Base-by-base conservation (phyloP, 2,797 vertebrate species). In the Sebastes wilsoni region DNA sequence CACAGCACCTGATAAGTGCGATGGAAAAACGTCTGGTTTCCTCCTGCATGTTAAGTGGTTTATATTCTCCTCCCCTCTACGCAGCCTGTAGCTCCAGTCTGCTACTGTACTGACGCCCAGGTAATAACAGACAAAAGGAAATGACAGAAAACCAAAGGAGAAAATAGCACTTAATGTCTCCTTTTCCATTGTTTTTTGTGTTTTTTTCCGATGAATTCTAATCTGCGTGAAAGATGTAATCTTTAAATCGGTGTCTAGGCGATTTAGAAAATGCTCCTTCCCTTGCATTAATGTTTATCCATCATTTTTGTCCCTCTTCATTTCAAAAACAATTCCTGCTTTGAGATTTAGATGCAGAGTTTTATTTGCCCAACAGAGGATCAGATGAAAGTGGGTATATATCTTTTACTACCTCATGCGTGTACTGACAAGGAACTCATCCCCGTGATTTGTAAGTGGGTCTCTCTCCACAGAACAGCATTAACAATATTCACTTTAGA, bases 1-100 rank as follows among this genome's bases (percentile, higher is more conserved):
- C 96, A 89, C 97, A 97, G 94, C 92, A 97, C 97, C 97, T 96
- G 97, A 98, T 98, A 97, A 97, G 95, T 95, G 92, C 91, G 92
- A 93, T 96, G 97, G 97, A 96, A 94, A 94, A 93, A 97, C 87
- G 93, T 96, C 94, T 96, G 95, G 96, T 97, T 99, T 99, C 97
- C 97, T 97, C 95, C 96, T 95, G 94, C 95, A 95, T 95, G 95
- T 96, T 96, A 97, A 97, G 96, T 97, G 96, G 95, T 97, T 97
- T 96, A 96, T 95, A 88, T 87, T 87, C 88, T 82, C 87, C 91
- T 84, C 84, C 90, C 81, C 87, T 89, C 75, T 78, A 34, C 42
- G 81, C 83, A 86, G 93, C 90, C 94, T 94, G 92, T 95, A 95
- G 97, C 96, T 96, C 81, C 90, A 95, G 94, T 94, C 94, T 92